Evolutionary conservation across 2,113 vertebrate species (phyloP).

Genomic region (Petaurus breviceps): DNA sequence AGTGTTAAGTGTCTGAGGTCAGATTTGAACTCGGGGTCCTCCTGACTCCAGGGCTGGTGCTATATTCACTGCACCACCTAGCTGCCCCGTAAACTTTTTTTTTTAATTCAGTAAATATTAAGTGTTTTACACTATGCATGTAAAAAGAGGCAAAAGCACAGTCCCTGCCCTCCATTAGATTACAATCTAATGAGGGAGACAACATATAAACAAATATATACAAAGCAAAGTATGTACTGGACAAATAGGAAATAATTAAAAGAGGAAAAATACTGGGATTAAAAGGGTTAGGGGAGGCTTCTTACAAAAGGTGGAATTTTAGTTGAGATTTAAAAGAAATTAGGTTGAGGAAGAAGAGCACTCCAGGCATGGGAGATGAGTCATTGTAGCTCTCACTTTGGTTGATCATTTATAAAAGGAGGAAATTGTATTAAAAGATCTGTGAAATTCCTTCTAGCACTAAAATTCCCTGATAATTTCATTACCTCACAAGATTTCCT

Average conservation of each 20-base stretch:
- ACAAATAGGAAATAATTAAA: background rate
- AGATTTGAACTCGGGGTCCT: too few relatives aligned
- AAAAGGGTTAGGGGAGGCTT: background rate
- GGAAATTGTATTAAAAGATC: background rate
- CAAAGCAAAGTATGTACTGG: background rate
- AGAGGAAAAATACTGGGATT: background rate
- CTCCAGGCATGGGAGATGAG: background rate
- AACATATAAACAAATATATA: background rate
- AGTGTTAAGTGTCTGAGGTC: too few relatives aligned
- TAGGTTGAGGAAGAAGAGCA: background rate
- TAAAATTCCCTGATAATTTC: background rate
- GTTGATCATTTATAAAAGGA: background rate
- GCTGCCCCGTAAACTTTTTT: too few relatives aligned
- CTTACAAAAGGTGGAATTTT: background rate
- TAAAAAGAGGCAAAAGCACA: too few relatives aligned
- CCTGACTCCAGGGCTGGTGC: too few relatives aligned
- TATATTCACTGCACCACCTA: too few relatives aligned
- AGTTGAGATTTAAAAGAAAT: background rate
- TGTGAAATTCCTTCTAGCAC: background rate
- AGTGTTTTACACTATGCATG: too few relatives aligned
- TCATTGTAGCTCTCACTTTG: background rate
- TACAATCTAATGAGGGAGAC: background rate
- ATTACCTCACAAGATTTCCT: background rate
- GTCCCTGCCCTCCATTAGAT: too few relatives aligned
- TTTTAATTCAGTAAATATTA: too few relatives aligned